phyloP scores from a whole-genome alignment of 2,888 invertebrate species.

The Azorinus chamasolen region DNA sequence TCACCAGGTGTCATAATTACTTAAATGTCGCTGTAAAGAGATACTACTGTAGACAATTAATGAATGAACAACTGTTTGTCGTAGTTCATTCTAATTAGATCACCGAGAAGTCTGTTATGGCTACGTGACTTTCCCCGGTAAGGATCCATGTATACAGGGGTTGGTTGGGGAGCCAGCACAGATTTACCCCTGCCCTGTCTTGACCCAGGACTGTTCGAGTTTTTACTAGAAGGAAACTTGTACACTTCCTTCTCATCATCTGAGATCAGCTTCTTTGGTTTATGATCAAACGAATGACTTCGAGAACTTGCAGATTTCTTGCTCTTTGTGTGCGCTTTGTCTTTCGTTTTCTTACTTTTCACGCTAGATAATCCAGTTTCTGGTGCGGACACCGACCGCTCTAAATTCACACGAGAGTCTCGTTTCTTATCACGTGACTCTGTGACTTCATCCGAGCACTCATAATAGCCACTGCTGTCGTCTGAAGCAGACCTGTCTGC shows the following conservation, averaged over 20 bases:
- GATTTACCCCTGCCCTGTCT: constrained; percentile 52
- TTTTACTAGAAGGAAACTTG: constrained; percentile 56
- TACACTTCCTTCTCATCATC: constrained; percentile 70
- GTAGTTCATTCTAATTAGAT: constrained; percentile 72
- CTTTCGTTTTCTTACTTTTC: constrained; percentile 22
- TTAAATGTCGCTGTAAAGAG: too few species aligned
- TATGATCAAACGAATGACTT: constrained; percentile 57
- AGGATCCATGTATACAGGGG: constrained; percentile 69
- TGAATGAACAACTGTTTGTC: constrained; percentile 69
- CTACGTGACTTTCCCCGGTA: constrained; percentile 62
- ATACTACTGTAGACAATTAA: too few species aligned
- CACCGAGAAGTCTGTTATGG: constrained; percentile 68
- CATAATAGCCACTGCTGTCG: constrained; percentile 70
- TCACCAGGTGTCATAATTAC: too few species aligned
- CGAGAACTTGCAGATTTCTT: constrained; percentile 25
- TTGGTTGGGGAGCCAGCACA: constrained; percentile 63
- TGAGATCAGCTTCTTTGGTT: constrained; percentile 55
- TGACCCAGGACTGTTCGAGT: constrained; percentile 48
- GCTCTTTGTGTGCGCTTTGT: constrained; percentile 6
- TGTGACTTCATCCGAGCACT: constrained; percentile 54
- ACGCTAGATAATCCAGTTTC: constrained; percentile 9
- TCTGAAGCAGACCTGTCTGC: constrained; percentile 70
- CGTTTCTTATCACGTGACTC: constrained; percentile 37
- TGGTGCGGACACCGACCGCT: constrained; percentile 52
- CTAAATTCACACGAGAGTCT: constrained; percentile 46